Percentiles rank a stretch among this genome's conserved stretches.
Evolutionary conservation across 2,797 vertebrate species (phyloP).

Genomic region (Pangasius sanitwongsei): DNA sequence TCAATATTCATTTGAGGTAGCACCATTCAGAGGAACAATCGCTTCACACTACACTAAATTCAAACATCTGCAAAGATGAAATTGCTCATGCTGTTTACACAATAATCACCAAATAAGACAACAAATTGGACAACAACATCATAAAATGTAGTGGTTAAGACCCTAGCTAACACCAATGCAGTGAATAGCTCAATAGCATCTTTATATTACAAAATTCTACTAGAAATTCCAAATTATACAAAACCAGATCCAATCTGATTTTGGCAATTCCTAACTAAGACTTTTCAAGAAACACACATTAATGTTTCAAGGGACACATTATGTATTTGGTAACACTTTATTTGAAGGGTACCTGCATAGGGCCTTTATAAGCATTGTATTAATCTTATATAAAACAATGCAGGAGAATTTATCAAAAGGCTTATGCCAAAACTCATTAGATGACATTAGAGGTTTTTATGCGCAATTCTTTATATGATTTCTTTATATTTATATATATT

Average conservation of each 20-base stretch:
- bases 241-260: neutral
- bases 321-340: neutral
- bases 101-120: slow-evolving; percentile 32
- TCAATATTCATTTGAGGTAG: slow-evolving; percentile 39
- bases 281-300: neutral
- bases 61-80: slow-evolving; percentile 18
- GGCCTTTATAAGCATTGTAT: neutral
- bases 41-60: slow-evolving; percentile 31
- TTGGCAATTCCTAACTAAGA: neutral
- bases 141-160: slow-evolving; percentile 23
- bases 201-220: neutral
- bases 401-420: neutral
- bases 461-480: neutral
- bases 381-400: neutral
- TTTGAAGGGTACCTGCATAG: neutral
- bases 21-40: slow-evolving; percentile 28
- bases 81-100: slow-evolving; percentile 11
- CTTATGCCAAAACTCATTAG: neutral
- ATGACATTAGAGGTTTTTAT: neutral
- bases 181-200: neutral
- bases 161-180: neutral
- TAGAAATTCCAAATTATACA: neutral
- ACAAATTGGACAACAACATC: neutral
- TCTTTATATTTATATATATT: neutral
- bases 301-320: neutral